Base-by-base conservation (phyloP, 2,113 vertebrate species). In the Solea senegalensis region DNA sequence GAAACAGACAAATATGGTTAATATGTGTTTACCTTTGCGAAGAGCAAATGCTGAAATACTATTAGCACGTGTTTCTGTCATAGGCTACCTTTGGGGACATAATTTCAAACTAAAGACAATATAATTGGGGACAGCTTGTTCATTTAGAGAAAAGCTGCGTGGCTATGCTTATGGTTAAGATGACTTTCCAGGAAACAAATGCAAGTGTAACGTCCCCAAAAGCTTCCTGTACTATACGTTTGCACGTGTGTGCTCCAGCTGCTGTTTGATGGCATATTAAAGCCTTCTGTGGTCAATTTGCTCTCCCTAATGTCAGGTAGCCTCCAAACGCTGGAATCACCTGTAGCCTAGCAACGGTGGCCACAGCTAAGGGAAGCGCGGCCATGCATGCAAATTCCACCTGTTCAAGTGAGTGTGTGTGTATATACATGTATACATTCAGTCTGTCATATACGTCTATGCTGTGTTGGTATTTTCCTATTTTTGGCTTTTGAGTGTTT, bases 281-380 rank as follows among this genome's bases (percentile, higher is more conserved):
- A 95, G 94, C 92, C 95, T 96, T 95, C 96, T 95, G 95, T 97
- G 96, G 96, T 98, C 97, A 98, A 97, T 99, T 98, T 99, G 95
- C 96, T 97, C 95, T 97, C 96, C 95, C 96, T 97, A 98, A 98
- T 98, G 96, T 97, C 97, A 97, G 95, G 94, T 90, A 94, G 96
- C 95, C 96, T 92, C 95, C 78, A 91, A 95, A 93, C 95, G 82
- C 94, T 89, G 90, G 94, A 90, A 94, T 95, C 94, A 91, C 95
- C 87, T 92, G 95, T 98, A 94, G 95, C 97, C 89, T 98, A 97
- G 97, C 97, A 99, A 98, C 97, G 92, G 88, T 90, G 92, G 91
- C 93, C 93, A 95, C 95, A 92, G 95, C 92, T 76, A 92, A 90
- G 91, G 91, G 93, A 95, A 95, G 94, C 93, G 66, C 94, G 94